Evolutionary conservation across 1,140 invertebrate genomes (phyloP), one percentile per base, ranked within the genome.

Genomic region (Scylla paramamosain): DNA sequence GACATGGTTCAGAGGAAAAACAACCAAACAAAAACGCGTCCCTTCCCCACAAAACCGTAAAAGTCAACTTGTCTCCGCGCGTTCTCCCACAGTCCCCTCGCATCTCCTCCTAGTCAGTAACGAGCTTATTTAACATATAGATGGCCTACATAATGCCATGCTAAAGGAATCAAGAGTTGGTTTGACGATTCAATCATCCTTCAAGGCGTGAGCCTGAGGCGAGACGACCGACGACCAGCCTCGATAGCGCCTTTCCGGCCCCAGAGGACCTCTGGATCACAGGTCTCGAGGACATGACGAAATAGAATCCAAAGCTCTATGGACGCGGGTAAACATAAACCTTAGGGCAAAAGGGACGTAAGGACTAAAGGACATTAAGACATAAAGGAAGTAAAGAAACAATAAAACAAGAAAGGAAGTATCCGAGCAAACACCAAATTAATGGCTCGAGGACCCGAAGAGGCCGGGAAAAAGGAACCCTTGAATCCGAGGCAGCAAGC

Each of bases 51-150:
- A 25, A 87, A 87, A 16, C 31, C 10, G 31, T 32, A 87, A 46
- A 87, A 39, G 31, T 32, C 84, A 32, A 39, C 10, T 20, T 39
- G 84, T 25, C 16, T 32, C 8, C 4, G 16, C 84, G 31, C 84
- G 84, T 20, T 20, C n/a, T 29, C 84, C 84, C 84, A 87, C 31
- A 8, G 2, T 7, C 16, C 31, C 39, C 39, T 25, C 14, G 28
- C 28, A 8, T 31, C 31, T 31, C 12, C 45, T 31, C 87, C 25
- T 16, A n/a, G 46, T 32, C 87, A 89, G 46, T 89, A 89, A 89
- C 87, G 46, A 89, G 31, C 87, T 89, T 89, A 89, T 46, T 89
- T 89, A 89, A 39, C 87, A 89, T 89, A 89, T 89, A 89, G 87
- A 89, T 39, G 39, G 87, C 87, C 87, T 89, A 89, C 87, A 89